Base-by-base conservation (phyloP, 2,113 vertebrate species). In the Scopus umbretta region DNA sequence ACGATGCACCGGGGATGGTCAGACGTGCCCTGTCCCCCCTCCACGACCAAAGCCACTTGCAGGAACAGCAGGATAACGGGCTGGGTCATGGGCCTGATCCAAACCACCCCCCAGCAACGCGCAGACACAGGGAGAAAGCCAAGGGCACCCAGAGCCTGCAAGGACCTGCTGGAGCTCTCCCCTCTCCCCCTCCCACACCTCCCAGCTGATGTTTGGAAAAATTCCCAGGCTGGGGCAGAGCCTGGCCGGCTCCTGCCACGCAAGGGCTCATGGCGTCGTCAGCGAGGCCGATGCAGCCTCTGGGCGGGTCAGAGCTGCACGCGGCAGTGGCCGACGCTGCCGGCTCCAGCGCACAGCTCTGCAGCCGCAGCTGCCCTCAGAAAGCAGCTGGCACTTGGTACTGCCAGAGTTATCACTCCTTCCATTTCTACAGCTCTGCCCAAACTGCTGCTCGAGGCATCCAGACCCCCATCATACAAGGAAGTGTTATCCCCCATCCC, bases 11-110 rank as follows among this genome's bases (percentile, higher is more conserved):
- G 1, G 36, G 23, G 5, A 36, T 3, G 36, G 16, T 26, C 5
- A 0, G 25, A 26, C 4, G 0, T 0, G 11, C 25, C 43, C 75
- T 7, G 73, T 16, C 40, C 36, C 72, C 16, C 1, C 20, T 13
- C 81, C 62, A 4, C 0, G 17, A 14, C 53, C 68, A 63, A 80
- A 76, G 9, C 82, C 63, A 76, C 49, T 76, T 7, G 23, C 0
- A 0, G 84, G 66, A 82, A 53, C 0, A 0, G 29, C 0, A 1
- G 50, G 38, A 16, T 10, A 73, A 47, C 2, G n/a, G 21, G 29
- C 20, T 0, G 0, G 53, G 4, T 55, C 49, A 38, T 1, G 2
- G 17, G 6, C 5, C 68, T 27, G 73, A 52, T 7, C 74, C 79
- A 9, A 42, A 34, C 18, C 47, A n/a, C 11, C 22, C 71, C 7